Percentiles rank a stretch among this genome's conserved stretches.
Conservation (phyloP, 2,888 invertebrate species). For the Dorcus parallelipipedus region DNA sequence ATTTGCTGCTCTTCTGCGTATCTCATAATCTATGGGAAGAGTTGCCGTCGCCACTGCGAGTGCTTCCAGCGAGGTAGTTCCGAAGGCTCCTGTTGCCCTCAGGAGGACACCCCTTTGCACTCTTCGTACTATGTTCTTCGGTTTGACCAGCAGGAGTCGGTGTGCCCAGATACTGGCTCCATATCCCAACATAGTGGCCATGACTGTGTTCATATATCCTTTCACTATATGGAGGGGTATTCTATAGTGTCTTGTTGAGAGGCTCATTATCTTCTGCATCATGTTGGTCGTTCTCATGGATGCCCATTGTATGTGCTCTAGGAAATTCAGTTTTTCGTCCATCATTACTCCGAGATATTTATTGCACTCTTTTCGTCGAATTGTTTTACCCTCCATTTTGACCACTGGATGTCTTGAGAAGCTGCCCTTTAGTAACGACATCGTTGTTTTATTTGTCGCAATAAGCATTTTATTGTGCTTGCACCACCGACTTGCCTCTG, state of each 20-base stretch:
- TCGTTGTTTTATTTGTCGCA: not conserved
- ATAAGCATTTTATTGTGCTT: not conserved
- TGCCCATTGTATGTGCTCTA: not conserved
- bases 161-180: slow-evolving; percentile 1
- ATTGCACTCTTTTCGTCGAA: not conserved
- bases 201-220: not conserved
- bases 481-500: not conserved
- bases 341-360: slow-evolving; percentile 4
- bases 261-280: slow-evolving; percentile 1
- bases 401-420: not conserved
- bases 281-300: not conserved
- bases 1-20: not conserved
- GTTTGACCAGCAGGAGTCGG: not conserved
- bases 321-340: not conserved
- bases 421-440: not conserved
- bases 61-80: slow-evolving; percentile 7
- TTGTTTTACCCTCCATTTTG: not conserved
- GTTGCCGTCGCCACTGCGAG: not conserved
- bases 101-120: slow-evolving; percentile 5
- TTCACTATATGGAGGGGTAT: not conserved
- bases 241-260: not conserved
- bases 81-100: not conserved
- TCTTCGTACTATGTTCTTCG: not conserved
- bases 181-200: not conserved
- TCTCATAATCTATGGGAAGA: slow-evolving; percentile 2